Evolutionary conservation across 2,113 vertebrate species (phyloP).

Genomic region (Macaca mulatta): DNA sequence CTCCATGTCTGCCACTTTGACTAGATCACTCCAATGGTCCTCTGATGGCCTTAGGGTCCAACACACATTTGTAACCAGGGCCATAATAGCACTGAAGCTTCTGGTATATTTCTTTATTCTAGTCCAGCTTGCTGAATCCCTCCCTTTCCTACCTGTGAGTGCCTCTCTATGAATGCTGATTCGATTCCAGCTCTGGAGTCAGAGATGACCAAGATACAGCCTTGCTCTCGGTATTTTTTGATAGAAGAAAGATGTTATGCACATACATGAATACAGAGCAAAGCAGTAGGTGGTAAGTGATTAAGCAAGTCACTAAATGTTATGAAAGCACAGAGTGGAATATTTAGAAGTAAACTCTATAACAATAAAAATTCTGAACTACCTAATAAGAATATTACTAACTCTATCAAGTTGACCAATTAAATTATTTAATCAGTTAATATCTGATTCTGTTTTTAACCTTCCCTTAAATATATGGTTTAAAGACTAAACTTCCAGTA

Average conservation of each 20-base stretch:
- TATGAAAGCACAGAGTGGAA: neutral
- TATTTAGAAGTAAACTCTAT: neutral
- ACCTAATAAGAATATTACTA: neutral
- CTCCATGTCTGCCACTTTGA: neutral
- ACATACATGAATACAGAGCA: neutral
- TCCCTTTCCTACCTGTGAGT: neutral
- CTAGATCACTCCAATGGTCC: neutral
- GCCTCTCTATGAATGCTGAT: neutral
- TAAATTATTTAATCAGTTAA: neutral
- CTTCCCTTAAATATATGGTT: neutral
- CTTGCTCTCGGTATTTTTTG: neutral
- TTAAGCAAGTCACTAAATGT: neutral
- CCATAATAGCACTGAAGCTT: neutral
- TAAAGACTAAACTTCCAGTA: neutral
- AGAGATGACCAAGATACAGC: neutral
- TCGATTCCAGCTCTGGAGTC: neutral
- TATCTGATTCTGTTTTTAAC: constrained; percentile 11
- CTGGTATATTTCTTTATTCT: neutral
- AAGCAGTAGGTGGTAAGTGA: neutral
- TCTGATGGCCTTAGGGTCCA: neutral
- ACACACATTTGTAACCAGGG: neutral
- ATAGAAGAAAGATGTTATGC: neutral
- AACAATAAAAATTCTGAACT: neutral
- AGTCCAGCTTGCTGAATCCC: neutral
- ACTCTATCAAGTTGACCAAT: neutral